Conservation (phyloP, 2,888 invertebrate genomes). For the Epsilonema sp. region DNA sequence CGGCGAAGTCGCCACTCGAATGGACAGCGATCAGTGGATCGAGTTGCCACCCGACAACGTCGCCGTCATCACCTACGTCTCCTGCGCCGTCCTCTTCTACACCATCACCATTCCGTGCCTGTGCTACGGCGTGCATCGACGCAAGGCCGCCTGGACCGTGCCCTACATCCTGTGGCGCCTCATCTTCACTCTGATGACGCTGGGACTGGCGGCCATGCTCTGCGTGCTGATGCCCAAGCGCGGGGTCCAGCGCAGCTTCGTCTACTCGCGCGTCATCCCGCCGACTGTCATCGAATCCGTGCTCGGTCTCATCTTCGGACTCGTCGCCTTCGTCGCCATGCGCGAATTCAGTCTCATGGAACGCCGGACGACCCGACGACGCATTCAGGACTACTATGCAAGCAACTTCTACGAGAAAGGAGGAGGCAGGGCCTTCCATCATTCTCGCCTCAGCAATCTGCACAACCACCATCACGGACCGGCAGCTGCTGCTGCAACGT, state of each 20-base stretch:
- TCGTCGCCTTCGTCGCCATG: too few species aligned
- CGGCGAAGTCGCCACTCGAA: too few species aligned
- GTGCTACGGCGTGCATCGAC: not conserved
- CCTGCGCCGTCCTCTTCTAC: not conserved
- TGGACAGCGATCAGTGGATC: too few species aligned
- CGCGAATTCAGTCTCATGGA: too few species aligned
- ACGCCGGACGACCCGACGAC: too few species aligned
- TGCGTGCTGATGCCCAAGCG: not conserved
- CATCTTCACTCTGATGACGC: not conserved
- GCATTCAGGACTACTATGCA: too few species aligned
- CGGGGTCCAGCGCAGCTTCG: not conserved
- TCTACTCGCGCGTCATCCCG: not conserved
- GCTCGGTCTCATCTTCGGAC: not conserved
- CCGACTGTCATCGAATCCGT: not conserved
- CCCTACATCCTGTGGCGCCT: not conserved
- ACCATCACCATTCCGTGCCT: not conserved
- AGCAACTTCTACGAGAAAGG: too few species aligned
- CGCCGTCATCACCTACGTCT: not conserved
- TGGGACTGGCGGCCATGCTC: not conserved
- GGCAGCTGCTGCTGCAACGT: too few species aligned
- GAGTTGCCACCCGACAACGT: too few species aligned
- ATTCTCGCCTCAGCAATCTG: too few species aligned
- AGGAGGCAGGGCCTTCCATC: too few species aligned
- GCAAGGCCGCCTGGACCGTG: not conserved
- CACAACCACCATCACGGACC: too few species aligned